Evolutionary conservation across 2,797 vertebrate species (phyloP).

Genomic region (Gallirallus australis): DNA sequence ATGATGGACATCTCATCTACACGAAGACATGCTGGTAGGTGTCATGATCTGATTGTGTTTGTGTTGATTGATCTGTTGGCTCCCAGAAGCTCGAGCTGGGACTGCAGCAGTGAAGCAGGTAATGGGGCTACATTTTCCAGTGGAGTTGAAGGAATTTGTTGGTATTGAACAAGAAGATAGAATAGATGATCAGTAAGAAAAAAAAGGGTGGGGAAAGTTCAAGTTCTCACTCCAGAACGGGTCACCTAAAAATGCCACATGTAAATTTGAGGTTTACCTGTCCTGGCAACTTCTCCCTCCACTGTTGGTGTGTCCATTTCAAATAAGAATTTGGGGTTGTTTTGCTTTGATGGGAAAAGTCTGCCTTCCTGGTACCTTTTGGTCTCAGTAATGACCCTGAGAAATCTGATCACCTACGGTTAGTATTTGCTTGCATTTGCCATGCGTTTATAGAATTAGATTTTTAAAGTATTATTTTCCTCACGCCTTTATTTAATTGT

Average conservation of each 20-base stretch:
- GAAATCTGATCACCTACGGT: background rate
- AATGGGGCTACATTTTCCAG: background rate
- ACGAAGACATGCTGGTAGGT: background rate
- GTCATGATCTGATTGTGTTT: background rate
- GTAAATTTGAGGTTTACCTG: background rate
- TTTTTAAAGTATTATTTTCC: background rate
- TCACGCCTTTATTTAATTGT: background rate
- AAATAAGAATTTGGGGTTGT: background rate
- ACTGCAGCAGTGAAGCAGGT: background rate
- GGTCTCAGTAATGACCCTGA: background rate
- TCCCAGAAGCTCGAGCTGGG: background rate
- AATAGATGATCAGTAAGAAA: background rate
- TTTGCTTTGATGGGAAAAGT: background rate
- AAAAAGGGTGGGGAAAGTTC: background rate
- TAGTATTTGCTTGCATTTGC: slow-evolving; percentile 38
- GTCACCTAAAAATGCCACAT: background rate
- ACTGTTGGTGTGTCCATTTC: background rate
- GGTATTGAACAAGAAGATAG: background rate
- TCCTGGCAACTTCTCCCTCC: background rate
- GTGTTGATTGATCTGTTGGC: background rate
- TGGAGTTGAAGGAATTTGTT: background rate
- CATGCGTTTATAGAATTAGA: background rate
- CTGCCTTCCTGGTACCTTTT: slow-evolving; percentile 4
- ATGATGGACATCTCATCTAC: rapidly evolving
- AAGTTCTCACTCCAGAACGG: background rate